Evolutionary conservation across 2,113 vertebrate species (phyloP).

Genomic region (Notechis scutatus): DNA sequence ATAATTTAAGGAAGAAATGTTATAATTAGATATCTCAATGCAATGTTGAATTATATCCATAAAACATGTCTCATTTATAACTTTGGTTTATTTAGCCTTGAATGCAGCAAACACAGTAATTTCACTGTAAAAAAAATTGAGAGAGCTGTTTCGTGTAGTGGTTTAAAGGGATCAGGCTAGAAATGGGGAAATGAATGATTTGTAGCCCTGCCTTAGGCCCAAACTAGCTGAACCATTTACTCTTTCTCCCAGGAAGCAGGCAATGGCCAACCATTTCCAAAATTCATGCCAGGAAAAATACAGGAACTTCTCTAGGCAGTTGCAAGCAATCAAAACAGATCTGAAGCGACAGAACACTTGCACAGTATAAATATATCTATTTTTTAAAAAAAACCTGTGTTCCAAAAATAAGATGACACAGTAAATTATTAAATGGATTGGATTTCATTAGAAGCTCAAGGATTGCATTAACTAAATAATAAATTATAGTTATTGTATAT

Average conservation of each 20-base stretch:
- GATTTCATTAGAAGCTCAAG: not conserved
- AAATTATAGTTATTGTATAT: not conserved
- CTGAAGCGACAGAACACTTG: not conserved
- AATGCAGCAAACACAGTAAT: not conserved
- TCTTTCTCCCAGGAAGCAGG: not conserved
- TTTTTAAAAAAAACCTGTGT: not conserved
- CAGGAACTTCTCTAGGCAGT: not conserved
- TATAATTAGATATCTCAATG: not conserved
- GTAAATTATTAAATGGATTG: not conserved
- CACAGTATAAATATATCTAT: not conserved
- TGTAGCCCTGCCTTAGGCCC: not conserved
- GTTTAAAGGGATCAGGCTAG: not conserved
- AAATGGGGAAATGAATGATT: not conserved
- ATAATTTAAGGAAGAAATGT: not conserved
- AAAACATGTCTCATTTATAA: not conserved
- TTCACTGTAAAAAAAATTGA: not conserved
- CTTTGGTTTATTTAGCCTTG: not conserved
- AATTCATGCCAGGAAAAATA: not conserved
- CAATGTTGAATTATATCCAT: not conserved
- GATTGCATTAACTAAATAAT: not conserved
- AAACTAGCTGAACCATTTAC: not conserved
- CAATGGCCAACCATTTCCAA: not conserved
- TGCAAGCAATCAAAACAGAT: not conserved
- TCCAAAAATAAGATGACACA: not conserved
- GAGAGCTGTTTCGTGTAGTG: not conserved